Conservation (phyloP, 2,797 vertebrate genomes). For the Oryzias dopingdopingensis region DNA sequence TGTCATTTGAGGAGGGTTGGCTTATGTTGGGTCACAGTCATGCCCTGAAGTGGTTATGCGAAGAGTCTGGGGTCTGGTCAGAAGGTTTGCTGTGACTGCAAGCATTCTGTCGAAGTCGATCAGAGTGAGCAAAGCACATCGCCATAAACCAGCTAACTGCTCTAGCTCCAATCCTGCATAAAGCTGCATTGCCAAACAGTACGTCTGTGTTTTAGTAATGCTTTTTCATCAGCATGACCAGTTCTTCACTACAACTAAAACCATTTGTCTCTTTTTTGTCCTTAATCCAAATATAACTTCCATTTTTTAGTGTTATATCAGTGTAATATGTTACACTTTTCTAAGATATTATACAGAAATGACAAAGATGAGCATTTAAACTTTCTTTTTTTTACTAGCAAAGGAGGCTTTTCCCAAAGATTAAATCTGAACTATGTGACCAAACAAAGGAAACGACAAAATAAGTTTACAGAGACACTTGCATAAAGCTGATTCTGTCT, state of each 20-base stretch:
- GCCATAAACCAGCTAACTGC: neutral
- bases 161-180: too few relatives aligned
- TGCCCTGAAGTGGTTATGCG: constrained; percentile 13
- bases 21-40: constrained; percentile 4
- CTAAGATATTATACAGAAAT: neutral
- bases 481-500: constrained; percentile 64
- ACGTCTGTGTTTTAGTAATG: too few relatives aligned
- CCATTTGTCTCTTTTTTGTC: too few relatives aligned
- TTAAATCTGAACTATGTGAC: neutral
- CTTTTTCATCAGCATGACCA: too few relatives aligned
- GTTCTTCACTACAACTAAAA: too few relatives aligned
- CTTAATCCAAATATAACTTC: too few relatives aligned
- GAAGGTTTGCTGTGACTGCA: constrained; percentile 34
- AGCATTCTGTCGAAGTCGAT: constrained; percentile 22
- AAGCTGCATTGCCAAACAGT: too few relatives aligned
- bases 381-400: too few relatives aligned
- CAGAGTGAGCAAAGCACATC: neutral
- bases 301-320: too few relatives aligned
- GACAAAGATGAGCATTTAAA: too few relatives aligned
- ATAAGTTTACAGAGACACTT: constrained; percentile 70
- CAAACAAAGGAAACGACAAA: constrained; percentile 71
- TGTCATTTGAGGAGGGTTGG: constrained; percentile 13
- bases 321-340: neutral
- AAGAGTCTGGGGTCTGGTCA: constrained; percentile 46
- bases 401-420: neutral